phyloP scores from a whole-genome alignment of 1,140 invertebrate species.

The Calliopsis andreniformis region DNA sequence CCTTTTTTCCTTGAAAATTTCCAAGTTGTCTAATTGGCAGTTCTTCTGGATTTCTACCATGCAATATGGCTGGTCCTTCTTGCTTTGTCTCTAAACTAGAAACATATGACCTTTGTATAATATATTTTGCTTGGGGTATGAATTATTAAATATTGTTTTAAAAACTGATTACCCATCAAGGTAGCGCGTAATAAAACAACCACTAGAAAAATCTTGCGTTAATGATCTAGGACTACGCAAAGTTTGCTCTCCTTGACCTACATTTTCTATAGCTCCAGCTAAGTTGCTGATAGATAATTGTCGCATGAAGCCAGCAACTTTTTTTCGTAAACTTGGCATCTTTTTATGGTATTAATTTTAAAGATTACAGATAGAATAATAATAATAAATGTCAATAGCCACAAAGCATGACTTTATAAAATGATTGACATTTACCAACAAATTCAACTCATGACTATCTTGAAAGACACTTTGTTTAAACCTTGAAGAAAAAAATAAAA shows the following conservation, averaged over 20 bases:
- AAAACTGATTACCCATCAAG: conserved; percentile 84
- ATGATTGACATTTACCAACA: conserved; percentile 12
- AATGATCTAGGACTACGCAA: conserved; percentile 67
- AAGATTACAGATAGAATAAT: conserved; percentile 33
- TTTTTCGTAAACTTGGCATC: conserved; percentile 89
- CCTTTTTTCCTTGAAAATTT: conserved; percentile 80
- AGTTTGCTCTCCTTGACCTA: conserved; percentile 75
- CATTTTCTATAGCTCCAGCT: conserved; percentile 81
- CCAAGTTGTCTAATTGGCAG: conserved; percentile 83
- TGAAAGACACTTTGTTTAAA: conserved; percentile 17
- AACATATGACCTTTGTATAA: conserved; percentile 8
- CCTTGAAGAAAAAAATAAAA: conserved; percentile 31
- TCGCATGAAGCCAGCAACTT: conserved; percentile 88
- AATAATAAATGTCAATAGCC: conserved; percentile 45
- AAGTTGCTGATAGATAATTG: conserved; percentile 87
- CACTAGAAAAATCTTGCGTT: conserved; percentile 82
- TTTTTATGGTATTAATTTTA: conserved; percentile 52
- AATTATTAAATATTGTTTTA: conserved; percentile 8
- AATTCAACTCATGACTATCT: conserved; percentile 47
- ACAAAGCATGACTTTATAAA: conserved; percentile 48
- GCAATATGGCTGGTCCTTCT: conserved; percentile 84
- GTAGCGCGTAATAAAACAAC: conserved; percentile 88
- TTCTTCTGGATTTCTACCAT: conserved; percentile 86
- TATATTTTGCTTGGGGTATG: conserved; percentile 27
- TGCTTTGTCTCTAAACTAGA: conserved; percentile 76